Percentiles rank a stretch among this genome's conserved stretches.
phyloP scores from a whole-genome alignment of 1,140 invertebrate species.

The Drosophila ananassae region DNA sequence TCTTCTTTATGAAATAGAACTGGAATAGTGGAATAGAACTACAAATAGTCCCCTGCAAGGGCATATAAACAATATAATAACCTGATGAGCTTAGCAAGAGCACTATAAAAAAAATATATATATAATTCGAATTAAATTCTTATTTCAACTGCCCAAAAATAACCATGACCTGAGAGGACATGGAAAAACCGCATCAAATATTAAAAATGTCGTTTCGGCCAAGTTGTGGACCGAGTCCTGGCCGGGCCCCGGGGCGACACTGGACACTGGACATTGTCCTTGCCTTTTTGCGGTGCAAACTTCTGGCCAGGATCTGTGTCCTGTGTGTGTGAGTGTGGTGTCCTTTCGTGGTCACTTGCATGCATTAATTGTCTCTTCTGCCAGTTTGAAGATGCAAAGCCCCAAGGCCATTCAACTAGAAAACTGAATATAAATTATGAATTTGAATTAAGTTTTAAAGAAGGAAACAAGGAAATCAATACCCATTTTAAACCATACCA shows the following conservation, averaged over 20 bases:
- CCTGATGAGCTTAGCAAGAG: no score
- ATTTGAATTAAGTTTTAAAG: not conserved
- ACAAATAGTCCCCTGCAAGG: no score
- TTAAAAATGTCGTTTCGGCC: slow-evolving; percentile 32
- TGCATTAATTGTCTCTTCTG: slow-evolving; percentile 23
- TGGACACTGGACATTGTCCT: slow-evolving; percentile 1
- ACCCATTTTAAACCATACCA: no score
- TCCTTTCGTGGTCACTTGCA: not conserved
- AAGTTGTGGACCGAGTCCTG: slow-evolving; percentile 24
- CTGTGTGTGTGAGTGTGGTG: not conserved
- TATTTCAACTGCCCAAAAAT: no score
- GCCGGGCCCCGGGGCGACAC: slow-evolving; percentile 3
- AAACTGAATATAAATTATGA: slow-evolving; percentile 1
- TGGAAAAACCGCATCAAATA: slow-evolving; percentile 33
- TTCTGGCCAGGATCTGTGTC: slow-evolving; percentile 7
- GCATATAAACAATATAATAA: no score
- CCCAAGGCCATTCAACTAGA: not conserved
- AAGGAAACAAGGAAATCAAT: not conserved
- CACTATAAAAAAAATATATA: no score
- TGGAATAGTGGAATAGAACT: no score
- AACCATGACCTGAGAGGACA: not conserved
- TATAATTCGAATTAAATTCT: no score
- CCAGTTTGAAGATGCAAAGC: not conserved
- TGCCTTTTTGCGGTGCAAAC: not conserved
- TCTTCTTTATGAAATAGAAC: no score